A percentile compares a stretch with the other conserved stretches of the same genome.
Conservation (phyloP, 2,888 invertebrate genomes). For the Polydrusus tereticollis region DNA sequence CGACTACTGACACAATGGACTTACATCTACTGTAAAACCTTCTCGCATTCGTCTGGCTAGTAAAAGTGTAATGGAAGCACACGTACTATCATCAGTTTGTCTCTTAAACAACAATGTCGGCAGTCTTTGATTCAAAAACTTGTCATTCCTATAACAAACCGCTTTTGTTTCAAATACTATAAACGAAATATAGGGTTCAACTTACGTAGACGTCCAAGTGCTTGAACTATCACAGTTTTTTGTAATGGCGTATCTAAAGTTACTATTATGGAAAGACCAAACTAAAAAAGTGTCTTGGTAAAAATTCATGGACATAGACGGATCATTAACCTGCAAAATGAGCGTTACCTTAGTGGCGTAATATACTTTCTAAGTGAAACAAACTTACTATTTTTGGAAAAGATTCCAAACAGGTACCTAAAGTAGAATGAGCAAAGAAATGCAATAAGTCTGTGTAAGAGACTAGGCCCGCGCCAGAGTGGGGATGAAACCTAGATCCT, state of each 20-base stretch:
- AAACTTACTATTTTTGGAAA: slow-evolving; percentile 69
- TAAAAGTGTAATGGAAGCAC: slow-evolving; percentile 74
- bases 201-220: slow-evolving; percentile 58
- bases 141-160: slow-evolving; percentile 67
- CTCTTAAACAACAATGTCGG: slow-evolving; percentile 73
- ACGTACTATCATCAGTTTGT: slow-evolving; percentile 76
- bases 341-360: neutral
- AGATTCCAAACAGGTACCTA: slow-evolving; percentile 77
- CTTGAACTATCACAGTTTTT: slow-evolving; percentile 54
- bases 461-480: slow-evolving; percentile 77
- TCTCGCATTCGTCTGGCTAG: slow-evolving; percentile 81
- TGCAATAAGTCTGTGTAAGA: slow-evolving; percentile 81
- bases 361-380: neutral
- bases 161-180: neutral
- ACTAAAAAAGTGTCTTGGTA: slow-evolving; percentile 62
- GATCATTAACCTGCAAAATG: slow-evolving; percentile 59
- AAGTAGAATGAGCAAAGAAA: slow-evolving; percentile 81
- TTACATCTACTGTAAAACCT: slow-evolving; percentile 78
- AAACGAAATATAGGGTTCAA: slow-evolving; percentile 22
- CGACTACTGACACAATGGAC: neutral
- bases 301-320: slow-evolving; percentile 61
- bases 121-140: slow-evolving; percentile 71
- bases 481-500: slow-evolving; percentile 76
- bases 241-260: slow-evolving; percentile 53
- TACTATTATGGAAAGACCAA: slow-evolving; percentile 60